Evolutionary conservation across 2,113 vertebrate genomes (phyloP).

Genomic region (Gallinago media): DNA sequence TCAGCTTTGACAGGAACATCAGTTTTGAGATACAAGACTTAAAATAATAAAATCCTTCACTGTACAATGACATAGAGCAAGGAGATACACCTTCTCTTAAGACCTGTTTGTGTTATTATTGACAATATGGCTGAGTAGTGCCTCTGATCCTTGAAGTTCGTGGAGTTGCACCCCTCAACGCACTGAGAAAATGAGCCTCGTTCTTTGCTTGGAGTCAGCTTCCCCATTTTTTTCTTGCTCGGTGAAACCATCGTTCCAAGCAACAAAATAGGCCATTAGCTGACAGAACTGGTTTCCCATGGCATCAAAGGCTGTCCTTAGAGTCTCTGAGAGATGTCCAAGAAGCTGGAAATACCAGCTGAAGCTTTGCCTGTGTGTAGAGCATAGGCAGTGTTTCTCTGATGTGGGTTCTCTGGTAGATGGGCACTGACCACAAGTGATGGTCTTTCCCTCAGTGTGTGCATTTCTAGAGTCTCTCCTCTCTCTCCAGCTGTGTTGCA

Average conservation of each 20-base stretch:
- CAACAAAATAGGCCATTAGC: not conserved
- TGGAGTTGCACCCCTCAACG: fast-evolving
- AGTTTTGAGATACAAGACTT: not conserved
- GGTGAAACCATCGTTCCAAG: not conserved
- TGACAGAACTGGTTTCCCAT: not conserved
- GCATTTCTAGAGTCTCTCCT: not conserved
- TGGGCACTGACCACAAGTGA: not conserved
- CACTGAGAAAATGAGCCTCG: not conserved
- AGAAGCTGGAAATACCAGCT: not conserved
- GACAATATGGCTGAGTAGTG: not conserved
- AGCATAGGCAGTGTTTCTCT: not conserved
- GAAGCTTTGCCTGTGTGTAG: not conserved
- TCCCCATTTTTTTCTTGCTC: not conserved
- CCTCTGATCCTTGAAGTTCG: not conserved
- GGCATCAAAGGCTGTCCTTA: not conserved
- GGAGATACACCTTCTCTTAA: not conserved
- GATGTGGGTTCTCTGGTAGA: not conserved
- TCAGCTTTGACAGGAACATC: not conserved
- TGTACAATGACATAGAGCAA: not conserved
- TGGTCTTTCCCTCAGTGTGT: not conserved
- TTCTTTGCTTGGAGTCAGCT: not conserved
- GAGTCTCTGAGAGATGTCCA: not conserved
- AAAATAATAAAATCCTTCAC: not conserved
- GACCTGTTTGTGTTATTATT: not conserved
- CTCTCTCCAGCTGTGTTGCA: not conserved